Percentiles rank a stretch among this genome's conserved stretches.
Conservation (phyloP, 2,888 invertebrate genomes). For the Terebella lapidaria region DNA sequence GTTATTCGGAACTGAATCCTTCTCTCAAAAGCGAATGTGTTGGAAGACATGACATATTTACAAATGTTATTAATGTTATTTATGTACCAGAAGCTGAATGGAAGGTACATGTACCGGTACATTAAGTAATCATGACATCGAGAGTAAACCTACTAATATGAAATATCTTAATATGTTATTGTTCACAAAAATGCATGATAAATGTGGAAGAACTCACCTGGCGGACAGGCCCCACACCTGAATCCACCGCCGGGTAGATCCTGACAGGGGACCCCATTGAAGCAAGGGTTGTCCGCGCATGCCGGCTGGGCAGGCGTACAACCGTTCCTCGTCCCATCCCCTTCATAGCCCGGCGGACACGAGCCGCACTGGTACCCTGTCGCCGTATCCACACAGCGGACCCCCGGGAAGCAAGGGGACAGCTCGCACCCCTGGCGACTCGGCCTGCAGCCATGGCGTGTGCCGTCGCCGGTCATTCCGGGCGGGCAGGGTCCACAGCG, state of each 20-base stretch:
- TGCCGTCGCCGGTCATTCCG: constrained; percentile 7
- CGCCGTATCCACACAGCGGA: constrained; percentile 24
- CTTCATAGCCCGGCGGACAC: constrained; percentile 69
- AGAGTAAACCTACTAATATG: too few relatives aligned
- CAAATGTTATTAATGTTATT: too few relatives aligned
- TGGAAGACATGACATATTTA: too few relatives aligned
- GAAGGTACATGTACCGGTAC: too few relatives aligned
- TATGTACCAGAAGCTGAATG: too few relatives aligned
- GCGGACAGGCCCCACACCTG: constrained; percentile 61
- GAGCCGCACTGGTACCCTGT: constrained; percentile 62
- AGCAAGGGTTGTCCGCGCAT: constrained; percentile 24
- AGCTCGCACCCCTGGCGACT: constrained; percentile 66
- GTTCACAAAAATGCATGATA: too few relatives aligned
- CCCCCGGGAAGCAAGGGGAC: constrained; percentile 66
- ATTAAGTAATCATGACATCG: too few relatives aligned
- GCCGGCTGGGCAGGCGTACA: constrained; percentile 6
- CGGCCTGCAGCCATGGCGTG: constrained; percentile 7
- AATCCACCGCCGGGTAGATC: constrained; percentile 58
- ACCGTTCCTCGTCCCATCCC: constrained; percentile 66
- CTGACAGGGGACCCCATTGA: constrained; percentile 19
- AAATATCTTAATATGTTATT: too few relatives aligned
- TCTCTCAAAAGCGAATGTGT: too few relatives aligned
- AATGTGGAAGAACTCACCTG: too few relatives aligned
- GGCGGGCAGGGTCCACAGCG: constrained; percentile 1
- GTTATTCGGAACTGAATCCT: too few relatives aligned